Base-by-base conservation (phyloP, 53 echinoderm and acorn worm species). In the Holothuria leucospilota region DNA sequence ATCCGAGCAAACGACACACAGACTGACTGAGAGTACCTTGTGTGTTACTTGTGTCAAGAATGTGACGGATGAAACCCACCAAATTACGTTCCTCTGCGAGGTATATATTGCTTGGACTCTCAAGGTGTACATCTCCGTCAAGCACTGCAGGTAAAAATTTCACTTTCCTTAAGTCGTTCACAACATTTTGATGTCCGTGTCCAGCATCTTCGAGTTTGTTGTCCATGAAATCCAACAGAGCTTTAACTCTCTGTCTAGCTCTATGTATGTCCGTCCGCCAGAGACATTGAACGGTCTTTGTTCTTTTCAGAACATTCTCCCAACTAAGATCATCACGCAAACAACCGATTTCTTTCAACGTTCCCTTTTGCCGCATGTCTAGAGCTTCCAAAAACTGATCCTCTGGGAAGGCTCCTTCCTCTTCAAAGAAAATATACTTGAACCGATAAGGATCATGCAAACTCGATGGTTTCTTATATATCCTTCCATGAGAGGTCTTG, bases 381-480 rank as follows among this genome's bases (percentile, higher is more conserved):
- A 74, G 74, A 74, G 20, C 21, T 6, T 39, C 25, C 51, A 74
- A 24, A 10, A 74, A 74, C 18, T 49, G 52, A 20, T 25, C 39
- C 12, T 71, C 71, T 8, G 41, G 30, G 20, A 71, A 71, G 18
- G 18, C 71, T 16, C 20, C 30, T 38, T 71, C 71, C 18, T 71
- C 51, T 20, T 42, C 51, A 20, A n/a, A 49, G 52, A 51, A 74
- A 42, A 74, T 39, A 21, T 74, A 24, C 24, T 71, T 46, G 23
- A 40, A 71, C 8, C 3, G 75, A 28, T 18, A 9, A 8, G 77
- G 89, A 77, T 89, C 77, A 56, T 68, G 29, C 24, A 89, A 85
- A 39, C 67, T 78, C 27, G 69, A 29, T 52, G 89, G 85, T 21
- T 56, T 85, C 68, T 60, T 67, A 8, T 67, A 81, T 13, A 65